A percentile compares a stretch with the other conserved stretches of the same genome.
Conservation (phyloP, 2,888 invertebrate genomes). For the Epirrita christyi region DNA sequence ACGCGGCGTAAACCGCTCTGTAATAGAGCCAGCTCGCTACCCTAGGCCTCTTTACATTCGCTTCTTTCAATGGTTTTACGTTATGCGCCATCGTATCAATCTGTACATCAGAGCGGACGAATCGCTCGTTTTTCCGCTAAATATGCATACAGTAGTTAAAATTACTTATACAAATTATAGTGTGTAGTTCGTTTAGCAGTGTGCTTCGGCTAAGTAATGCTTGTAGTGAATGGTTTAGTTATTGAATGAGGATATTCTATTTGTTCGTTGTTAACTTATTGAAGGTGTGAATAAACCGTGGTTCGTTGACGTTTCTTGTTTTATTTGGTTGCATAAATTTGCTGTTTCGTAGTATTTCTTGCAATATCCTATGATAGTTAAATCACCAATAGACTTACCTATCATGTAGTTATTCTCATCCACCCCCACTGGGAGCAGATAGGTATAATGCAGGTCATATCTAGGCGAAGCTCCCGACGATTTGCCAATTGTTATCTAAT, state of each 20-base stretch:
- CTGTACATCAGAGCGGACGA: too few species aligned
- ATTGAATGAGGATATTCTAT: slow-evolving; percentile 49
- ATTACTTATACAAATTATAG: slow-evolving; percentile 7
- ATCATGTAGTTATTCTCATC: too few species aligned
- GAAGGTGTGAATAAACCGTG: slow-evolving; percentile 65
- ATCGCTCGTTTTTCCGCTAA: neutral
- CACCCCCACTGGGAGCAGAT: too few species aligned
- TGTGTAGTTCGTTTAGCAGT: slow-evolving; percentile 22
- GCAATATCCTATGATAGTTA: slow-evolving; percentile 1
- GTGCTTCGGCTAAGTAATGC: slow-evolving; percentile 38
- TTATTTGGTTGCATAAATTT: slow-evolving; percentile 36
- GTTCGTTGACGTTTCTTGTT: slow-evolving; percentile 52
- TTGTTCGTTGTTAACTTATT: slow-evolving; percentile 61
- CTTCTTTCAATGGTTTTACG: too few species aligned
- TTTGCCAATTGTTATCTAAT: too few species aligned
- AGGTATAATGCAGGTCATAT: too few species aligned
- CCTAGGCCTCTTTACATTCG: too few species aligned
- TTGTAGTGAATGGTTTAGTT: slow-evolving; percentile 43
- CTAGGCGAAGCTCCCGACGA: too few species aligned
- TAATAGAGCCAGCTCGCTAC: neutral
- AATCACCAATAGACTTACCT: neutral
- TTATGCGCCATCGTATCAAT: too few species aligned
- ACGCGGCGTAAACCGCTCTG: too few species aligned
- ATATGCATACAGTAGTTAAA: slow-evolving; percentile 1
- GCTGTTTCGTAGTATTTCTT: slow-evolving; percentile 7